A percentile compares a stretch with the other conserved stretches of the same genome.
phyloP scores from a whole-genome alignment of 2,113 vertebrate genomes.

The Dipodomys spectabilis region DNA sequence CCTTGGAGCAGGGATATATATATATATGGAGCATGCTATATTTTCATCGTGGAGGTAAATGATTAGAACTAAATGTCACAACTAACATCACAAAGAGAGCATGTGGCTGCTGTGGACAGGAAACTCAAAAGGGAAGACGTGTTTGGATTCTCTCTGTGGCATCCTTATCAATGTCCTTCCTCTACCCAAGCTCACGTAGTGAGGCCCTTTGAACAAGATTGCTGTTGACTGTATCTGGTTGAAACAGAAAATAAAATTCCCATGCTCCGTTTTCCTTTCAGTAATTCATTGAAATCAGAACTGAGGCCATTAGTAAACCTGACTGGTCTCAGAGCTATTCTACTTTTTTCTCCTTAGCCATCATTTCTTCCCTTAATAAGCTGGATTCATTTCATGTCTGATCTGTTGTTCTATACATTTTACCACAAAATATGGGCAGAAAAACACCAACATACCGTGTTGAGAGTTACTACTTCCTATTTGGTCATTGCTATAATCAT shows the following conservation, averaged over 20 bases:
- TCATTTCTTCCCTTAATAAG: background rate
- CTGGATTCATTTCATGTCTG: background rate
- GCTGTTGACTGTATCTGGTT: background rate
- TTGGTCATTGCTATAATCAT: background rate
- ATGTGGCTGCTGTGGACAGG: background rate
- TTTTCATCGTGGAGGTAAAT: background rate
- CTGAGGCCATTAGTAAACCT: background rate
- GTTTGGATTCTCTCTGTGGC: background rate
- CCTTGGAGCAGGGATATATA: background rate
- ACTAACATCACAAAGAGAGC: background rate
- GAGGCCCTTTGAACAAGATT: background rate
- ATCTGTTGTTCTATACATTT: background rate
- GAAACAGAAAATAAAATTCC: conserved; percentile 27
- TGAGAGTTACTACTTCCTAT: background rate
- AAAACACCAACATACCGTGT: background rate
- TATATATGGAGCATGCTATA: too few species aligned
- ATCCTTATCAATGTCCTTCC: background rate
- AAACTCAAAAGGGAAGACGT: background rate
- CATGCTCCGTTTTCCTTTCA: background rate
- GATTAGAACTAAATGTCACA: background rate
- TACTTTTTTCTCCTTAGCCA: background rate
- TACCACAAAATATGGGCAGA: background rate
- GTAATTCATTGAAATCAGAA: background rate
- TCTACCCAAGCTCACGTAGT: background rate
- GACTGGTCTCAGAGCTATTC: background rate